Base-by-base conservation (phyloP, 2,113 vertebrate species). In the Ceyx melanurus region DNA sequence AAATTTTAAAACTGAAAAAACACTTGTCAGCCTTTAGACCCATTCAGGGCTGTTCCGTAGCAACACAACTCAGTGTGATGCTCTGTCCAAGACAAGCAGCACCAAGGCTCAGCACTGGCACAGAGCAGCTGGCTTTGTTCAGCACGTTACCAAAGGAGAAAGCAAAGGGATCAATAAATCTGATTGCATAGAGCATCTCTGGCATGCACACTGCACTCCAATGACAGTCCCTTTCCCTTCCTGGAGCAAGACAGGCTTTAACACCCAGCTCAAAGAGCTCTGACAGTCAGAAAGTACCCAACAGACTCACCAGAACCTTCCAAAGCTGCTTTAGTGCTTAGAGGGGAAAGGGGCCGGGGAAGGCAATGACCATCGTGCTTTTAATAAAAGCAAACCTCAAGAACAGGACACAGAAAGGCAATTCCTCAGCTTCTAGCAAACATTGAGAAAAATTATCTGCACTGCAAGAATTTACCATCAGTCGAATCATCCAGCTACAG, bases 291-390 rank as follows among this genome's bases (percentile, higher is more conserved):
- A 31, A 56, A 57, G 5, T 16, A 82, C 43, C 25, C 29, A 18
- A 51, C 86, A 84, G n/a, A 4, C 18, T 65, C 53, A 87, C 12
- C 23, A 82, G 35, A 68, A 56, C 23, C 40, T 82, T 53, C 67
- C 45, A 82, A 68, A 76, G 87, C 11, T 72, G 35, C 28, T 87
- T 74, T 46, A 58, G 28, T 20, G 33, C 46, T 46, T 46, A 35
- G 33, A 77, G 83, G 26, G 10, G 65, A 3, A 11, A 19, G 1
- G 7, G 9, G 2, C 48, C 48, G 5, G 3, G 21, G 2, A 5
- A 23, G 18, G 21, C 0, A 2, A 80, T n/a, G 77, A 31, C 31
- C 28, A 26, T 45, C 51, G 56, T 2, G n/a, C 10, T 61, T 76
- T 50, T 23, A 50, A 46, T 6, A 8, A 9, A 64, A 73, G 20